Evolutionary conservation across 2,888 invertebrate species (phyloP).

Genomic region (Drosophila tanythrix): DNA sequence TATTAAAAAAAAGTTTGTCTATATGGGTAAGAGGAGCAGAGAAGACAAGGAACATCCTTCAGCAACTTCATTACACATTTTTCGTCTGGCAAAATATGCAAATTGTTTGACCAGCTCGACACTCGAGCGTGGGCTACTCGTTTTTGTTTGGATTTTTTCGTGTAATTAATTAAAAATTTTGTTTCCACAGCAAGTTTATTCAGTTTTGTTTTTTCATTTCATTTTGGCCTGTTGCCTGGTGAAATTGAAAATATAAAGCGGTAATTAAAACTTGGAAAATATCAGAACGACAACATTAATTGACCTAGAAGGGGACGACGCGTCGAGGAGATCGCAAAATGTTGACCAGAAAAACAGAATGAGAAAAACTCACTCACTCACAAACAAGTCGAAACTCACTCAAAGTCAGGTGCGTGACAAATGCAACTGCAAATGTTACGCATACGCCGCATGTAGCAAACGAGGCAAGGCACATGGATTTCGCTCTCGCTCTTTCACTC

Average conservation of each 20-base stretch:
- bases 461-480: constrained; percentile 26
- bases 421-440: constrained; percentile 74
- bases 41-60: constrained; percentile 51
- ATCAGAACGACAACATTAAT: constrained; percentile 39
- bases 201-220: constrained; percentile 8
- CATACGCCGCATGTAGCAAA: constrained; percentile 71
- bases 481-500: constrained; percentile 23
- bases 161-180: constrained; percentile 78
- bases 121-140: constrained; percentile 41
- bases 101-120: constrained; percentile 71
- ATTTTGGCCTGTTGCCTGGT: constrained; percentile 46
- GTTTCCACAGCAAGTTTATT: constrained; percentile 61
- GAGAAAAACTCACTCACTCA: constrained; percentile 41
- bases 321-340: constrained; percentile 51
- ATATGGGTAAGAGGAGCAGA: constrained; percentile 1
- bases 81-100: constrained; percentile 58
- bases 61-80: constrained; percentile 66
- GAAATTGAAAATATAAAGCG: constrained; percentile 62
- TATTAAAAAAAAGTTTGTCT: constrained; percentile 68
- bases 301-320: constrained; percentile 60
- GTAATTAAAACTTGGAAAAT: constrained; percentile 74
- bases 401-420: constrained; percentile 53
- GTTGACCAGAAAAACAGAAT: neutral
- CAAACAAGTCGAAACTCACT: constrained; percentile 34
- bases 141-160: constrained; percentile 61